phyloP scores from a whole-genome alignment of 2,797 vertebrate species.

The Enteromius fasciolatus region DNA sequence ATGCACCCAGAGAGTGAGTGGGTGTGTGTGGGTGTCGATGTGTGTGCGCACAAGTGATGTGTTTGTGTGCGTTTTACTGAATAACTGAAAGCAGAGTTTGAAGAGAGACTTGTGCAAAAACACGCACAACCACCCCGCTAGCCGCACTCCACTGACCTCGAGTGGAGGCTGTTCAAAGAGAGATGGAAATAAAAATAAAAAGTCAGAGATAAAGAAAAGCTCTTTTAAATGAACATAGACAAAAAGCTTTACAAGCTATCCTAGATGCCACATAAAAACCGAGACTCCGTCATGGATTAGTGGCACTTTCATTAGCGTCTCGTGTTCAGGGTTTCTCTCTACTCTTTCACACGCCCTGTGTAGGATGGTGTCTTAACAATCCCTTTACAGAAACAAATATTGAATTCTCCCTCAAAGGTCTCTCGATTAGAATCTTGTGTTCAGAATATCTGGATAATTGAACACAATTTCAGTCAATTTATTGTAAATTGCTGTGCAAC shows the following conservation, averaged over 20 bases:
- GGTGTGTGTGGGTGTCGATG: constrained; percentile 39
- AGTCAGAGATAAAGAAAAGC: constrained; percentile 32
- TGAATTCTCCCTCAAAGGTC: neutral
- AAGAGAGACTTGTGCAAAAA: constrained; percentile 57
- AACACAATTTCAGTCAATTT: neutral
- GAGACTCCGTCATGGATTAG: constrained; percentile 8
- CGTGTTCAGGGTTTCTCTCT: constrained; percentile 25
- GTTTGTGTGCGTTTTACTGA: constrained; percentile 36
- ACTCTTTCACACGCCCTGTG: neutral
- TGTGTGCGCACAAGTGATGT: constrained; percentile 38
- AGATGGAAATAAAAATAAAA: constrained; percentile 43
- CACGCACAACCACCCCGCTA: constrained; percentile 42
- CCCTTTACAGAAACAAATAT: neutral
- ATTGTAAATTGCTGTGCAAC: neutral
- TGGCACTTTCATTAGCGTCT: constrained; percentile 32
- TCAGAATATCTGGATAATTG: neutral
- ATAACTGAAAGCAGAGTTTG: constrained; percentile 56
- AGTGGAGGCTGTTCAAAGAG: constrained; percentile 58
- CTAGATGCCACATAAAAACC: constrained; percentile 7
- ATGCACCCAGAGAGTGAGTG: constrained; percentile 35
- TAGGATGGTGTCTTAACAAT: constrained; percentile 5
- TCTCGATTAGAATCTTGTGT: neutral
- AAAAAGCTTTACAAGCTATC: constrained; percentile 16
- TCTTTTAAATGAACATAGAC: constrained; percentile 30
- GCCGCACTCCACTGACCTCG: constrained; percentile 67